Evolutionary conservation across 2,113 vertebrate genomes (phyloP).

Genomic region (Periophthalmus modestus): DNA sequence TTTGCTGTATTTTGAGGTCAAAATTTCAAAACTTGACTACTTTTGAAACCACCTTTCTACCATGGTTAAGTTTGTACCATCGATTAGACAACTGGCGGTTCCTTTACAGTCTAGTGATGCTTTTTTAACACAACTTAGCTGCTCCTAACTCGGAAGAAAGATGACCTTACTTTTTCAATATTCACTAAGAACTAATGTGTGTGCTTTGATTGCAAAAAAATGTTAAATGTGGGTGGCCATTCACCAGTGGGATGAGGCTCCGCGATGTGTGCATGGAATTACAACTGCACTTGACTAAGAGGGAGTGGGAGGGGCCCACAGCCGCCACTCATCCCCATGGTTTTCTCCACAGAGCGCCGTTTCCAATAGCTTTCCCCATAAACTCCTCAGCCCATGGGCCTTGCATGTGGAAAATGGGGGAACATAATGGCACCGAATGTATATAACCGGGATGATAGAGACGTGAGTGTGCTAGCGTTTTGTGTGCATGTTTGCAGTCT

Average conservation of each 20-base stretch:
- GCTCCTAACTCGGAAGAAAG: conserved; percentile 24
- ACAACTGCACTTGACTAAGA: conserved; percentile 56
- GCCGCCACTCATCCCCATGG: conserved; percentile 47
- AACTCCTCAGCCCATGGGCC: conserved; percentile 52
- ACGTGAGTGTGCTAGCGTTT: conserved; percentile 17
- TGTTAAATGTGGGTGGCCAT: conserved; percentile 48
- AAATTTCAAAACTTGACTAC: no score
- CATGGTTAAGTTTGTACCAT: conserved; percentile 42
- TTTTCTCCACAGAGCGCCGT: conserved; percentile 55
- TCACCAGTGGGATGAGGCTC: conserved; percentile 44
- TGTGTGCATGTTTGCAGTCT: conserved; percentile 36
- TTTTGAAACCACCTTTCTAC: no score
- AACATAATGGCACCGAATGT: conserved; percentile 30
- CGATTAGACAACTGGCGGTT: conserved; percentile 20
- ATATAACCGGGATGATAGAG: conserved; percentile 44
- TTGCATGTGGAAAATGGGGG: conserved; percentile 29
- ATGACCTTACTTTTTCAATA: conserved; percentile 21
- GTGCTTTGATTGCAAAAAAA: conserved; percentile 31
- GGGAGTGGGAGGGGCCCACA: conserved; percentile 41
- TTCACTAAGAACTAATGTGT: conserved; percentile 27
- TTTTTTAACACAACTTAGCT: conserved; percentile 13
- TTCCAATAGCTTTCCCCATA: conserved; percentile 38
- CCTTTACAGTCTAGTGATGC: conserved; percentile 15
- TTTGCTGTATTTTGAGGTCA: conserved; percentile 34
- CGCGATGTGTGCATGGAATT: conserved; percentile 57